Percentiles rank a stretch among this genome's conserved stretches.
phyloP scores from a whole-genome alignment of 2,888 invertebrate genomes.

The Pogonocherus hispidulus region DNA sequence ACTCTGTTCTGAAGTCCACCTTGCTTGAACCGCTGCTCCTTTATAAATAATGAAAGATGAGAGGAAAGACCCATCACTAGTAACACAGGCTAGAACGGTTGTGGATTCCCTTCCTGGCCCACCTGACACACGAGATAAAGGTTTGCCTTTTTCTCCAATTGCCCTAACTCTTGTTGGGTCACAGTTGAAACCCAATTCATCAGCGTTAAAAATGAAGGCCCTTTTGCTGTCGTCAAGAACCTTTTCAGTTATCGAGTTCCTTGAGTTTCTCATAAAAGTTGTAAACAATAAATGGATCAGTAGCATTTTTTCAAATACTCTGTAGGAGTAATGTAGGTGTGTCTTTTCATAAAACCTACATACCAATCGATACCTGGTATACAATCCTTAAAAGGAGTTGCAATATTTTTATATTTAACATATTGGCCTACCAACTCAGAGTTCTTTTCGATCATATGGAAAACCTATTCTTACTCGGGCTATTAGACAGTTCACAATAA shows the following conservation, averaged over 20 bases:
- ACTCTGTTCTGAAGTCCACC: slow-evolving; percentile 43
- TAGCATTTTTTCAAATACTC: slow-evolving; percentile 34
- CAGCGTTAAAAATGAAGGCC: slow-evolving; percentile 51
- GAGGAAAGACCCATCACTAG: slow-evolving; percentile 47
- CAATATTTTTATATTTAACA: slow-evolving; percentile 27
- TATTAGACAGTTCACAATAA: slow-evolving; percentile 24
- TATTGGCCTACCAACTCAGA: slow-evolving; percentile 26
- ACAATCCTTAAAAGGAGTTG: slow-evolving; percentile 12
- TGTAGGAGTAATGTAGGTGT: slow-evolving; percentile 31
- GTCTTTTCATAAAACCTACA: slow-evolving; percentile 16
- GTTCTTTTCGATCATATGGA: slow-evolving; percentile 31
- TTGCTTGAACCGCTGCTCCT: slow-evolving; percentile 51
- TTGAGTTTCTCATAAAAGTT: slow-evolving; percentile 50
- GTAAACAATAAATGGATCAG: slow-evolving; percentile 52
- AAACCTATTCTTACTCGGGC: slow-evolving; percentile 26
- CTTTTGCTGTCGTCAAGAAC: slow-evolving; percentile 26
- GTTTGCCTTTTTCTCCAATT: slow-evolving; percentile 51
- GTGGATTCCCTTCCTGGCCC: slow-evolving; percentile 54
- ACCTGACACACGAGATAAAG: slow-evolving; percentile 49
- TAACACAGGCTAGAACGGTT: slow-evolving; percentile 51
- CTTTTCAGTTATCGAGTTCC: slow-evolving; percentile 34
- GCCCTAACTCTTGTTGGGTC: slow-evolving; percentile 51
- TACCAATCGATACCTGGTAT: slow-evolving; percentile 27
- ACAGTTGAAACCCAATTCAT: slow-evolving; percentile 51
- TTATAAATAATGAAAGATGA: slow-evolving; percentile 56